These are phyloP conservation scores for Danio choprae DNA, from an alignment of 2,797 vertebrate species.

Conservation along the genomic window DNA sequence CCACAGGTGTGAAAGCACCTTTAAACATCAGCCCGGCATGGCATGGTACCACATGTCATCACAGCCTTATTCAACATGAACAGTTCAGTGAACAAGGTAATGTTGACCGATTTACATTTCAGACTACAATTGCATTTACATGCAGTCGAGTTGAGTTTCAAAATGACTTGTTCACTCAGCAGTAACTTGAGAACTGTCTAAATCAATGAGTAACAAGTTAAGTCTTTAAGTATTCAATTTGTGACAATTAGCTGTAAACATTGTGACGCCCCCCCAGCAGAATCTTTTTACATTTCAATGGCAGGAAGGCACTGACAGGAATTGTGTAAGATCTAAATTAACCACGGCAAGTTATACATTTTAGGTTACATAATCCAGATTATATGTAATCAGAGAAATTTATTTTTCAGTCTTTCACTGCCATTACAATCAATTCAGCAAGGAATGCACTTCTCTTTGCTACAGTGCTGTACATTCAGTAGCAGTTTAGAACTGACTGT, in stretches of 20 bases:
- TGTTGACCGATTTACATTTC: not conserved
- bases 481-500: not conserved
- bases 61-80: not conserved
- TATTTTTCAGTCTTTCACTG: slow-evolving; percentile 15
- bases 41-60: not conserved
- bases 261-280: not conserved
- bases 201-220: not conserved
- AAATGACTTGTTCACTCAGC: not conserved
- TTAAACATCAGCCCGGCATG: not conserved
- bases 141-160: not conserved
- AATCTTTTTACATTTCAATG: not conserved
- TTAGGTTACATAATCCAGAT: no score
- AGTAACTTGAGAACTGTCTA: not conserved
- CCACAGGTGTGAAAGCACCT: no score
- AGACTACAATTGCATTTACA: not conserved
- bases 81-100: not conserved
- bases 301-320: no score
- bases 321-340: slow-evolving; percentile 9
- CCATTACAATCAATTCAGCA: not conserved
- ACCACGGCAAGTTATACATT: not conserved
- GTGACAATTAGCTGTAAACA: not conserved
- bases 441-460: not conserved
- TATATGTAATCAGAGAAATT: not conserved
- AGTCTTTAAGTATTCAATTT: not conserved
- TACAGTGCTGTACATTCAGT: not conserved